A percentile compares a stretch with the other conserved stretches of the same genome.
phyloP scores from a whole-genome alignment of 2,113 vertebrate genomes.

The Otus sunia region DNA sequence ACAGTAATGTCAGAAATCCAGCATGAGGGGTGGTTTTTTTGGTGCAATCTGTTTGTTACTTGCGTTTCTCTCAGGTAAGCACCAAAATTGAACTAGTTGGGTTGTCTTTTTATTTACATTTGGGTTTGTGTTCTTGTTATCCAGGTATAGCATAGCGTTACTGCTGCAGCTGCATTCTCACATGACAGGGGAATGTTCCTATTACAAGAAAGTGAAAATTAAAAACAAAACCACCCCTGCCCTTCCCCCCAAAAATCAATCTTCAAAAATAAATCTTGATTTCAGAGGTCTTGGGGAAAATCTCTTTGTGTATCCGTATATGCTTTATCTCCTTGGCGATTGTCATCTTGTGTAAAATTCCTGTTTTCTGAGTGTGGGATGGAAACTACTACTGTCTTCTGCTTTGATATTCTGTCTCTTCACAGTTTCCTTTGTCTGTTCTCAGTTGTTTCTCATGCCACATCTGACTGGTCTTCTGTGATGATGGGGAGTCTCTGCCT shows the following conservation, averaged over 20 bases:
- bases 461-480: not conserved
- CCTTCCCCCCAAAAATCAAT: not conserved
- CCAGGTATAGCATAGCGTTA: not conserved
- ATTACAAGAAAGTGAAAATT: not conserved
- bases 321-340: slow-evolving; percentile 7
- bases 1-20: slow-evolving; percentile 54
- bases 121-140: not conserved
- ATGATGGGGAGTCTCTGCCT: not conserved
- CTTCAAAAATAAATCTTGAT: slow-evolving; percentile 3
- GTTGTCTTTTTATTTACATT: not conserved
- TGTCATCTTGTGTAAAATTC: not conserved
- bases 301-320: not conserved
- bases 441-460: not conserved
- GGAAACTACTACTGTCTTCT: not conserved
- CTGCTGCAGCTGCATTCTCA: not conserved
- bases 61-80: slow-evolving; percentile 1
- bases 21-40: not conserved
- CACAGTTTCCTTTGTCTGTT: not conserved
- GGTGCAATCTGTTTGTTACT: slow-evolving; percentile 46
- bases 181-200: not conserved
- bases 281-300: not conserved
- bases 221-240: not conserved
- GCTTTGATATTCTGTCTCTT: not conserved
- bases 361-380: not conserved
- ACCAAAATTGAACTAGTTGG: not conserved